Percentiles rank a stretch among this genome's conserved stretches.
Conservation (phyloP, 2,888 invertebrate species). For the Diaperis boleti region DNA sequence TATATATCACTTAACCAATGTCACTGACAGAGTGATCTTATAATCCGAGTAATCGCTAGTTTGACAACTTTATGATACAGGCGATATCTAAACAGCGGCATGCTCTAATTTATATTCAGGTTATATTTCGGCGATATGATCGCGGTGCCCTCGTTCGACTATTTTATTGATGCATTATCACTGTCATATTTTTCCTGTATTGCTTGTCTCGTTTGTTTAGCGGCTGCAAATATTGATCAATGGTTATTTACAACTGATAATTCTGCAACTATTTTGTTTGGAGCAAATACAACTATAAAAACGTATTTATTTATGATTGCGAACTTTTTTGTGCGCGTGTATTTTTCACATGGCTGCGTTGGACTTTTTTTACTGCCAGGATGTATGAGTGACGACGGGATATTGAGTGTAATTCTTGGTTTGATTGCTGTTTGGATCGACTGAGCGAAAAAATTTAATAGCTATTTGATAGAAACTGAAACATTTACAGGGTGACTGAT, state of each 20-base stretch:
- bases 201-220: constrained; percentile 46
- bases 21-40: constrained; percentile 48
- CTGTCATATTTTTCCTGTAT: constrained; percentile 48
- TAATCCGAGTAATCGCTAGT: constrained; percentile 47
- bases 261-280: constrained; percentile 38
- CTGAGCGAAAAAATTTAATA: constrained; percentile 6
- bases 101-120: constrained; percentile 43
- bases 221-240: constrained; percentile 49
- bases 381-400: not conserved
- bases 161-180: constrained; percentile 49
- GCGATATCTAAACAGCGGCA: constrained; percentile 44
- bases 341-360: constrained; percentile 21
- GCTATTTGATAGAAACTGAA: no score
- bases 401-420: constrained; percentile 17
- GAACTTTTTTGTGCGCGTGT: constrained; percentile 17
- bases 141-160: constrained; percentile 47
- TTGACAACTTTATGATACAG: constrained; percentile 50
- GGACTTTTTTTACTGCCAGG: constrained; percentile 5
- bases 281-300: constrained; percentile 40
- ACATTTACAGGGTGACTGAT: no score
- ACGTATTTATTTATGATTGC: constrained; percentile 29
- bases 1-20: constrained; percentile 33
- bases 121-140: constrained; percentile 45
- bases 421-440: constrained; percentile 13
- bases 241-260: constrained; percentile 44